These are phyloP conservation scores for Hipparchia sbordonii DNA, from an alignment of 2,888 invertebrate genomes.

Conservation along the genomic window DNA sequence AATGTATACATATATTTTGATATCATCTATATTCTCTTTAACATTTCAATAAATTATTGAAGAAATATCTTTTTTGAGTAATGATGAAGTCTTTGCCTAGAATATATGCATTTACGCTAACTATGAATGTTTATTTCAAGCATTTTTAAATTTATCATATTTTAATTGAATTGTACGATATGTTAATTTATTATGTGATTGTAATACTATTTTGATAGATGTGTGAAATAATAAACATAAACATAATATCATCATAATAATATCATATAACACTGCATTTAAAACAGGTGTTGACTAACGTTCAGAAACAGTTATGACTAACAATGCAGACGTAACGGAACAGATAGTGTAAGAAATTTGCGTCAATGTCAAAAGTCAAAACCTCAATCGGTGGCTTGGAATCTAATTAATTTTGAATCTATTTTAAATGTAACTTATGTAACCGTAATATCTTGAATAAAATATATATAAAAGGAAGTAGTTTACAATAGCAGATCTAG, in stretches of 20 bases:
- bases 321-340: conserved; percentile 56
- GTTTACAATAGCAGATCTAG: no score
- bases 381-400: conserved; percentile 56
- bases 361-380: conserved; percentile 75
- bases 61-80: neutral
- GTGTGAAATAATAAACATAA: conserved; percentile 10
- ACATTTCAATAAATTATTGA: neutral
- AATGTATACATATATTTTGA: neutral
- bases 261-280: conserved; percentile 1
- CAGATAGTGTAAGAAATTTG: conserved; percentile 50
- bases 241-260: conserved; percentile 4
- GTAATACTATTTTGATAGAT: neutral
- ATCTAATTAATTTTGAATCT: conserved; percentile 34
- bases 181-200: neutral
- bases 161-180: neutral
- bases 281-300: conserved; percentile 22
- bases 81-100: neutral
- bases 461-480: neutral
- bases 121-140: no score
- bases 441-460: conserved; percentile 9
- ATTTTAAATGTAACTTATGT: conserved; percentile 18
- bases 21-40: neutral
- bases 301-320: conserved; percentile 46
- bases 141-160: neutral
- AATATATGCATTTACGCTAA: neutral